phyloP scores from a whole-genome alignment of 2,797 vertebrate species.

The Pitangus sulphuratus region DNA sequence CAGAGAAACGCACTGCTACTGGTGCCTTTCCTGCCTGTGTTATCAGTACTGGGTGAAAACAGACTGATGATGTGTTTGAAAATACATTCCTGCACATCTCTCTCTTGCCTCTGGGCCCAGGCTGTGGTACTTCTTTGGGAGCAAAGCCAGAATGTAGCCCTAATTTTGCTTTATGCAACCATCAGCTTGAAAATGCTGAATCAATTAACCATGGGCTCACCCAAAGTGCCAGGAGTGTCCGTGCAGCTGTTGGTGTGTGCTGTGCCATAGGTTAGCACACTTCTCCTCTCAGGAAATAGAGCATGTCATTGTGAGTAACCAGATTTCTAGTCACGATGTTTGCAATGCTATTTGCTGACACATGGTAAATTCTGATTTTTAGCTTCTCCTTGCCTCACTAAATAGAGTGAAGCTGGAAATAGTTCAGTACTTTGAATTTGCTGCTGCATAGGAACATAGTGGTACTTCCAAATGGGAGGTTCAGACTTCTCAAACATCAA shows the following conservation, averaged over 20 bases:
- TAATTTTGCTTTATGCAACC: neutral
- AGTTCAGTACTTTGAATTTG: neutral
- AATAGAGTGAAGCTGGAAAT: constrained; percentile 8
- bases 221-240: neutral
- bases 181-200: neutral
- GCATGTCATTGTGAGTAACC: neutral
- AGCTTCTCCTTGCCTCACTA: neutral
- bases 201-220: neutral
- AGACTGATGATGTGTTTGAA: neutral
- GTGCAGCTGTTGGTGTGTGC: neutral
- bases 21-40: neutral
- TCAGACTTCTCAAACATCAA: neutral
- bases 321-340: neutral
- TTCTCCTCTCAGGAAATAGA: neutral
- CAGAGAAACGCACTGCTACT: neutral
- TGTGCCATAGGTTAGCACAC: neutral
- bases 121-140: neutral
- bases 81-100: neutral
- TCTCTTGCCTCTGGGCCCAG: neutral
- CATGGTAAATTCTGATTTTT: neutral
- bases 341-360: neutral
- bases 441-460: neutral
- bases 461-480: constrained; percentile 15
- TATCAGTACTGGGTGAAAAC: accelerated
- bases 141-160: neutral